A percentile compares a stretch with the other conserved stretches of the same genome.
Evolutionary conservation across 2,797 vertebrate genomes (phyloP).

Genomic region (Garrulus glandarius): DNA sequence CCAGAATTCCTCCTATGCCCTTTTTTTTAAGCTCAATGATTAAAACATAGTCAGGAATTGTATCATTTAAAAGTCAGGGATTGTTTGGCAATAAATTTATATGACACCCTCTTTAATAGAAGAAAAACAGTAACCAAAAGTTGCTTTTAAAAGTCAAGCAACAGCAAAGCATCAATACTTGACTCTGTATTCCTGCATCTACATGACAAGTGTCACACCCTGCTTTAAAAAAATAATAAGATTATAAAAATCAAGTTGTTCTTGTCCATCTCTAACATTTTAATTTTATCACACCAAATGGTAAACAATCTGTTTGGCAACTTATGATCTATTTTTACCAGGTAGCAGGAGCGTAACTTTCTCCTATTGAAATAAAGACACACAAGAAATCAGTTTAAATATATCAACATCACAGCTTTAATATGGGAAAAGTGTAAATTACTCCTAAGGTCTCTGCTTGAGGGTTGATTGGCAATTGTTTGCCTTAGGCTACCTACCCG

Average conservation of each 20-base stretch:
- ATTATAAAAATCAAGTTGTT: slow-evolving; percentile 9
- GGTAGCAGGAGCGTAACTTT: neutral
- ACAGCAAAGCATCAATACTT: neutral
- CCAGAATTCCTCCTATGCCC: neutral
- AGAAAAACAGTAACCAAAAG: neutral
- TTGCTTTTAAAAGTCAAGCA: neutral
- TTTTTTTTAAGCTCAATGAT: neutral
- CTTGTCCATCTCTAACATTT: slow-evolving; percentile 52
- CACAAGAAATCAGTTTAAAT: neutral
- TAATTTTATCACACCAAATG: slow-evolving; percentile 62
- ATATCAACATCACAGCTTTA: neutral
- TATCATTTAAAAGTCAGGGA: neutral
- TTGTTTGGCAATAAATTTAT: neutral
- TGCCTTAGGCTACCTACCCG: neutral
- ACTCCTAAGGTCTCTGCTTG: neutral
- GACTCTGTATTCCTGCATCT: neutral
- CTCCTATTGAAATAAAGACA: neutral
- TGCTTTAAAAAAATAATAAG: neutral
- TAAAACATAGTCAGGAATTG: neutral
- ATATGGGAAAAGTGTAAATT: neutral
- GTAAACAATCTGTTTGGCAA: slow-evolving; percentile 65
- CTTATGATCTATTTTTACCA: slow-evolving; percentile 50
- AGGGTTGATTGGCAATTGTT: neutral
- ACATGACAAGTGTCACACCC: neutral
- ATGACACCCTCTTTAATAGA: neutral